Percentiles rank a stretch among this genome's conserved stretches.
Evolutionary conservation across 2,797 vertebrate genomes (phyloP).

Genomic region (Ara ararauna): DNA sequence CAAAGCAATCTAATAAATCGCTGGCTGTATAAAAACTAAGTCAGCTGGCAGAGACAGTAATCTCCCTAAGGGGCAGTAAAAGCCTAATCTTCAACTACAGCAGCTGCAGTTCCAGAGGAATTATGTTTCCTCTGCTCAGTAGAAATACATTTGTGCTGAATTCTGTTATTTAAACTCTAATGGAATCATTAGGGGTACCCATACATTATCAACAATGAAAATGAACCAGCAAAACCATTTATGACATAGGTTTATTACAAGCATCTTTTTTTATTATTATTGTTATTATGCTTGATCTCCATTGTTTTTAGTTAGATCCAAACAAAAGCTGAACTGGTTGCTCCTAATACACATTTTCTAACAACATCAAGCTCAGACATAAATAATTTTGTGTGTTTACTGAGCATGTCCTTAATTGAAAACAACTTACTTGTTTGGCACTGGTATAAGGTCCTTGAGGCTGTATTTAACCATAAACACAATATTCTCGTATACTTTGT

Average conservation of each 20-base stretch:
- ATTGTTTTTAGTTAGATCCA: conserved; percentile 11
- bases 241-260: conserved; percentile 39
- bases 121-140: conserved; percentile 76
- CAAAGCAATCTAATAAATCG: conserved; percentile 86
- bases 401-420: conserved; percentile 71
- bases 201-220: conserved; percentile 69
- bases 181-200: conserved; percentile 75
- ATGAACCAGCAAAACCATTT: conserved; percentile 68
- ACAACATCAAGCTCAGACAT: conserved; percentile 64
- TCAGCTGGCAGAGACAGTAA: conserved; percentile 83
- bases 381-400: conserved; percentile 69
- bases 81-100: conserved; percentile 80
- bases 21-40: conserved; percentile 84
- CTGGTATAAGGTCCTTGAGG: conserved; percentile 51
- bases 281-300: conserved; percentile 44
- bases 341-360: conserved; percentile 41
- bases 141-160: conserved; percentile 79
- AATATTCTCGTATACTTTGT: conserved; percentile 49
- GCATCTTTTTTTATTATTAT: conserved; percentile 28
- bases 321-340: conserved; percentile 49
- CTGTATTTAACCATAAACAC: conserved; percentile 66
- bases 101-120: conserved; percentile 82
- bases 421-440: conserved; percentile 57
- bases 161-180: conserved; percentile 82
- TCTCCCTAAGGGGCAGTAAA: conserved; percentile 83